Conservation (phyloP, 2,888 invertebrate genomes). For the Zele albiditarsus region DNA sequence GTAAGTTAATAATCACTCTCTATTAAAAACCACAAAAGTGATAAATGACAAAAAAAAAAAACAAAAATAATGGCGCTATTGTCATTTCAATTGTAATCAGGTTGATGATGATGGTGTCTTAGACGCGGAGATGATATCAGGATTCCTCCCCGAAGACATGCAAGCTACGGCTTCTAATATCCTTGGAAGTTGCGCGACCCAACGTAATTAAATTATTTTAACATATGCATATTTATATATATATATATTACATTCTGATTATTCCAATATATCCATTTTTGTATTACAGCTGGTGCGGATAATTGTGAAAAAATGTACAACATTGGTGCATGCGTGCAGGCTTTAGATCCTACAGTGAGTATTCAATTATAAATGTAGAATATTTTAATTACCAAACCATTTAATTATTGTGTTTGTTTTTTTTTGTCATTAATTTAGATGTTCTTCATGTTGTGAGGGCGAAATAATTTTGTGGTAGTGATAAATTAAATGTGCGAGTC, state of each 20-base stretch:
- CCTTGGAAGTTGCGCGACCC: conserved; percentile 54
- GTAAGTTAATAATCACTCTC: conserved; percentile 52
- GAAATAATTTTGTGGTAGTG: conserved; percentile 12
- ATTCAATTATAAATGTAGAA: not conserved
- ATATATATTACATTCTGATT: not conserved
- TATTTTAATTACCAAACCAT: not conserved
- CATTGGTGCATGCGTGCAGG: conserved; percentile 59
- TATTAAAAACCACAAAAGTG: not conserved
- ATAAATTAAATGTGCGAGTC: conserved; percentile 24
- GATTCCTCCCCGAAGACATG: conserved; percentile 61
- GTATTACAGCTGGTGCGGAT: conserved; percentile 56
- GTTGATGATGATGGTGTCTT: conserved; percentile 65
- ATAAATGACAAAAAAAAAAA: not conserved
- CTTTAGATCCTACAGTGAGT: conserved; percentile 61
- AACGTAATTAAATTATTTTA: conserved; percentile 49
- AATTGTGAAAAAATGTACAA: conserved; percentile 63
- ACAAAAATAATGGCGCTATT: conserved; percentile 17
- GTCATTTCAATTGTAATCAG: conserved; percentile 48
- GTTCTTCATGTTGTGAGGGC: conserved; percentile 65
- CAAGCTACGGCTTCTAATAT: conserved; percentile 50
- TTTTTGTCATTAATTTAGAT: conserved; percentile 54
- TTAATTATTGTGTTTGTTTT: conserved; percentile 12
- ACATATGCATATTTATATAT: not conserved
- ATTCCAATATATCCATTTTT: not conserved
- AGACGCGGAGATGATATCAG: conserved; percentile 64